A percentile compares a stretch with the other conserved stretches of the same genome.
Evolutionary conservation across 2,113 vertebrate genomes (phyloP).

Genomic region (Numida meleagris): DNA sequence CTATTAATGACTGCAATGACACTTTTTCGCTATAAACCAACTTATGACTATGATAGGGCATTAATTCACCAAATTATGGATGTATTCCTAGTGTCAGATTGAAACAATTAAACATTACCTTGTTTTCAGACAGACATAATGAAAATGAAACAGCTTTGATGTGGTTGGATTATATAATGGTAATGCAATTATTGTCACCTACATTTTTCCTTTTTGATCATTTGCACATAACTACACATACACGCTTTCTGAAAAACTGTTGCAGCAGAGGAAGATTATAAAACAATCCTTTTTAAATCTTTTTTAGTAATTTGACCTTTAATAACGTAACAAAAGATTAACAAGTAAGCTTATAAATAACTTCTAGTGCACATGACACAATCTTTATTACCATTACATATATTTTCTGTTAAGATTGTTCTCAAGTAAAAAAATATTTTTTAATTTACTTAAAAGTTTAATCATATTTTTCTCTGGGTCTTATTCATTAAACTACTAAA

Average conservation of each 20-base stretch:
- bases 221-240: not conserved
- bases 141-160: not conserved
- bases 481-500: not conserved
- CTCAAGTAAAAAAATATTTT: not conserved
- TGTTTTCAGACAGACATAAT: not conserved
- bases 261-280: not conserved
- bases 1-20: not conserved
- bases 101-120: not conserved
- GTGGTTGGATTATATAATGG: not conserved
- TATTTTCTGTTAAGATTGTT: not conserved
- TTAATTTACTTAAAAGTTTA: not conserved
- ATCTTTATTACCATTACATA: not conserved
- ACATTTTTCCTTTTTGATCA: not conserved
- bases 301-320: not conserved
- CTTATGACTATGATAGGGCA: not conserved
- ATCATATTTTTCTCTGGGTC: not conserved
- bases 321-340: not conserved
- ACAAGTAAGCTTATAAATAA: not conserved
- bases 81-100: not conserved
- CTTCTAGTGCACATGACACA: not conserved
- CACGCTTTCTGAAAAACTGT: not conserved
- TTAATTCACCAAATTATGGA: fast-evolving
- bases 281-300: not conserved
- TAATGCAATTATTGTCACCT: not conserved
- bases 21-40: not conserved